phyloP scores from a whole-genome alignment of 2,113 vertebrate genomes.

The Bostrychus sinensis region DNA sequence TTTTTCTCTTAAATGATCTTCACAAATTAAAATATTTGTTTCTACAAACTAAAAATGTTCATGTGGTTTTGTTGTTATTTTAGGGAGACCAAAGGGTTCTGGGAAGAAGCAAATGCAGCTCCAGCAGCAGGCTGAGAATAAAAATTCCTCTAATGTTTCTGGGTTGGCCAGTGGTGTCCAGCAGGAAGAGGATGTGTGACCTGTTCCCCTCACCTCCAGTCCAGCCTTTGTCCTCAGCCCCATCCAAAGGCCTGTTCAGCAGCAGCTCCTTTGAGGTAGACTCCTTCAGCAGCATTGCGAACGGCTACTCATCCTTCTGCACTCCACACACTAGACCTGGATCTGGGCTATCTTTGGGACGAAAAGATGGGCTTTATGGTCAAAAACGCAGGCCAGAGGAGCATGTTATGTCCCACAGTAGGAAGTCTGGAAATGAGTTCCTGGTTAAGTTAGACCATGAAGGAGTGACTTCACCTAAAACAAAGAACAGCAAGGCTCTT shows the following conservation, averaged over 20 bases:
- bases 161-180: conserved; percentile 84
- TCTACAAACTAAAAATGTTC: conserved; percentile 40
- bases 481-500: conserved; percentile 92
- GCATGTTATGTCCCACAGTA: conserved; percentile 69
- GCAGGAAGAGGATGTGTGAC: conserved; percentile 80
- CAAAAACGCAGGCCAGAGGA: conserved; percentile 84
- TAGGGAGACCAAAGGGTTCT: conserved; percentile 81
- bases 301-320: conserved; percentile 88
- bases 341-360: conserved; percentile 75
- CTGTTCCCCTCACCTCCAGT: conserved; percentile 73
- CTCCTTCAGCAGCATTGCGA: conserved; percentile 95
- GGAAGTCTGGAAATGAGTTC: conserved; percentile 84
- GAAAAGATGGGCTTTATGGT: conserved; percentile 79
- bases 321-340: conserved; percentile 76
- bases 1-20: no score
- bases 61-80: conserved; percentile 20
- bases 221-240: conserved; percentile 69
- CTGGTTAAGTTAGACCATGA: conserved; percentile 96
- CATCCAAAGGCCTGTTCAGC: conserved; percentile 86
- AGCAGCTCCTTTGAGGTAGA: conserved; percentile 90
- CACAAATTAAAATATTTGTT: no score
- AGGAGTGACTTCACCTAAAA: conserved; percentile 96
- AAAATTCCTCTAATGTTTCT: conserved; percentile 82
- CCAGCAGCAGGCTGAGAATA: conserved; percentile 72
- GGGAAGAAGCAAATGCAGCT: conserved; percentile 81